phyloP scores from a whole-genome alignment of 2,113 vertebrate species.

The Poecile atricapillus region DNA sequence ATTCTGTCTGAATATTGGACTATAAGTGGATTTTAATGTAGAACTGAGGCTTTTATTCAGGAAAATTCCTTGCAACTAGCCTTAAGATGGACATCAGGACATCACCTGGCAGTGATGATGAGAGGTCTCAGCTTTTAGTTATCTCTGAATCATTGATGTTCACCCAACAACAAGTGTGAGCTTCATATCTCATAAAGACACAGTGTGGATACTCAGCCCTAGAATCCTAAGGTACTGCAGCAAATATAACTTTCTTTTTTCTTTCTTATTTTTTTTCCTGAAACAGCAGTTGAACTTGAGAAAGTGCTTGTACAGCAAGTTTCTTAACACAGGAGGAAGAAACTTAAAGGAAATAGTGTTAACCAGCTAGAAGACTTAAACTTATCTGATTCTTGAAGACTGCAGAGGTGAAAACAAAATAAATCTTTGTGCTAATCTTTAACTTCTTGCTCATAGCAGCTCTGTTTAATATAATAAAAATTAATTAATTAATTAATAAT shows the following conservation, averaged over 20 bases:
- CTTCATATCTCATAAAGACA: background rate
- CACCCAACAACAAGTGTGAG: accelerated
- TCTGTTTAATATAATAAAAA: background rate
- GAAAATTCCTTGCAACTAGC: background rate
- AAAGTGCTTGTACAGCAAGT: background rate
- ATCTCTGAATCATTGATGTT: background rate
- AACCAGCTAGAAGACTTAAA: background rate
- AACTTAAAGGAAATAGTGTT: background rate
- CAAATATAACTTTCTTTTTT: background rate
- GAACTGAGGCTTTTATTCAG: background rate
- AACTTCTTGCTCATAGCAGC: background rate
- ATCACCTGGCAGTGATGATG: background rate
- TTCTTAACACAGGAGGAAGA: background rate
- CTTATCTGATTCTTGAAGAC: background rate
- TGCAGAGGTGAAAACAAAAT: background rate
- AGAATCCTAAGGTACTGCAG: background rate
- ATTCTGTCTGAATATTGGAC: background rate
- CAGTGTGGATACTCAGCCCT: background rate
- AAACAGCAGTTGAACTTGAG: background rate
- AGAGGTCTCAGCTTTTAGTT: background rate
- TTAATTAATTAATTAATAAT: background rate
- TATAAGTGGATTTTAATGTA: background rate
- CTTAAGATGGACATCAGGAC: background rate
- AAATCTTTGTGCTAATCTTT: background rate
- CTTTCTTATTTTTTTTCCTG: background rate